phyloP scores from a whole-genome alignment of 1,140 invertebrate species.

The Frieseomelitta varia region DNA sequence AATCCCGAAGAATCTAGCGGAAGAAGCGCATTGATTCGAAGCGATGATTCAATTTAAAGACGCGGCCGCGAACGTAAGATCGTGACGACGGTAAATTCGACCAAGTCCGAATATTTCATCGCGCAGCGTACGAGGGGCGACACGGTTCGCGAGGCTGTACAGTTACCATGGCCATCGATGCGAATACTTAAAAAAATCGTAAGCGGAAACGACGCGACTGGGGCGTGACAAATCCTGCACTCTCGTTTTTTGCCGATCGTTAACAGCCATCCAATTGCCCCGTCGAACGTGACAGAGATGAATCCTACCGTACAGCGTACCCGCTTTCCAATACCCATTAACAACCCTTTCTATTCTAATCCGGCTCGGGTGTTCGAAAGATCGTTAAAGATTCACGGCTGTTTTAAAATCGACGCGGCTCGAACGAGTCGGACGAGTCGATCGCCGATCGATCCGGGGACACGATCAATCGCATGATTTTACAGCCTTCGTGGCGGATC shows the following conservation, averaged over 20 bases:
- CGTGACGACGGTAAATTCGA: not conserved
- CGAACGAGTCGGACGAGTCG: not conserved
- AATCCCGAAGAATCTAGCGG: not conserved
- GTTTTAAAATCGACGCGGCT: not conserved
- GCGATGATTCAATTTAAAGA: not conserved
- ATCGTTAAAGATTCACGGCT: not conserved
- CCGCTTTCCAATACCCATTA: not conserved
- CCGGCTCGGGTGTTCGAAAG: not conserved
- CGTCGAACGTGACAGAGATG: not conserved
- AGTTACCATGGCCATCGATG: not conserved
- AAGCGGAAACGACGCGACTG: conserved; percentile 13
- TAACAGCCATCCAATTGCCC: not conserved
- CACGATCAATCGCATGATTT: conserved; percentile 6
- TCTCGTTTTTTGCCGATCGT: not conserved
- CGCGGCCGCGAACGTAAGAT: not conserved
- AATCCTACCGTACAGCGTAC: not conserved
- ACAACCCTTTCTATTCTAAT: not conserved
- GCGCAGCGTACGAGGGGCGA: not conserved
- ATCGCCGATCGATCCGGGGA: conserved; percentile 15
- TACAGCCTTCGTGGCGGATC: conserved; percentile 39
- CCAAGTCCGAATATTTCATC: not conserved
- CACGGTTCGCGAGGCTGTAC: not conserved
- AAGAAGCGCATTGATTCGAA: not conserved
- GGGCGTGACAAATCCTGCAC: conserved; percentile 18
- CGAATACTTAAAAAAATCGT: conserved; percentile 20